A percentile compares a stretch with the other conserved stretches of the same genome.
Conservation (phyloP, 1,140 invertebrate species). For the Pachypsylla venusta region DNA sequence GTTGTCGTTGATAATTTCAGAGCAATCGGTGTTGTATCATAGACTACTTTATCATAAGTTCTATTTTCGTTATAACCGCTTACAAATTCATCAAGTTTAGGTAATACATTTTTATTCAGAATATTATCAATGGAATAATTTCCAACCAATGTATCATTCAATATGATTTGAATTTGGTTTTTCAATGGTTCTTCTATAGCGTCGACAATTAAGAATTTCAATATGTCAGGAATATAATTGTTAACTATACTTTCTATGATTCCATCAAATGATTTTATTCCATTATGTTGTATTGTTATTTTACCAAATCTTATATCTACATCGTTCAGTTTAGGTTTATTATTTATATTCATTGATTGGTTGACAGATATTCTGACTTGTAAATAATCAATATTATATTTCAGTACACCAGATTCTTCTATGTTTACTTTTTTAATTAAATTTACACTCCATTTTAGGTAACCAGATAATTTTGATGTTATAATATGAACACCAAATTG, state of each 20-base stretch:
- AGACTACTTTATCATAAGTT: neutral
- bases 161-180: constrained; percentile 45
- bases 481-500: constrained; percentile 53
- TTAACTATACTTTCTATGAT: constrained; percentile 50
- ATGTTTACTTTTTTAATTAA: constrained; percentile 29
- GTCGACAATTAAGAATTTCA: constrained; percentile 70
- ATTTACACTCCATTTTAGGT: constrained; percentile 43
- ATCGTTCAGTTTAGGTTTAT: constrained; percentile 48
- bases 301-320: constrained; percentile 65
- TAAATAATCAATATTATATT: neutral
- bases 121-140: constrained; percentile 2
- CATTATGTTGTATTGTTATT: constrained; percentile 42
- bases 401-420: neutral
- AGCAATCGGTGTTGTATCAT: neutral
- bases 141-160: constrained; percentile 53
- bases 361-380: constrained; percentile 38
- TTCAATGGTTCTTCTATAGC: constrained; percentile 57
- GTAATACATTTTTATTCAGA: neutral
- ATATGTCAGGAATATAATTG: constrained; percentile 61
- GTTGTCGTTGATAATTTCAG: neutral
- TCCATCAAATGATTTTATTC: constrained; percentile 59
- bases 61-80: neutral
- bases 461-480: constrained; percentile 56
- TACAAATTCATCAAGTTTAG: constrained; percentile 1
- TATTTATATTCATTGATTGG: constrained; percentile 57